Percentiles rank a stretch among this genome's conserved stretches.
phyloP scores from a whole-genome alignment of 2,888 invertebrate genomes.

The Leptinotarsa peninsularis region DNA sequence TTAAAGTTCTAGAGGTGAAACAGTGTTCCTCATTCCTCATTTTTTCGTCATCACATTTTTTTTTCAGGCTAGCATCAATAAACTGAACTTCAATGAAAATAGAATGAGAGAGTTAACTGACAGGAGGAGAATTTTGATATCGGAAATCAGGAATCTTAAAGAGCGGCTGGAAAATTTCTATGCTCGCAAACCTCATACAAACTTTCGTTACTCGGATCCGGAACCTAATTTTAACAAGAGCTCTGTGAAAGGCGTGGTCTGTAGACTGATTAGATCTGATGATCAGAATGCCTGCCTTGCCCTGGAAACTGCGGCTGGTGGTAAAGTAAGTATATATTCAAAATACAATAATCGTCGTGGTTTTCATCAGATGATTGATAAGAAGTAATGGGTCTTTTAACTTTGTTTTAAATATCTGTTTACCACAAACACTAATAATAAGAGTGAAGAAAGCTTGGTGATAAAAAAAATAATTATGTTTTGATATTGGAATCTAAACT shows the following conservation, averaged over 20 bases:
- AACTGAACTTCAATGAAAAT: constrained; percentile 73
- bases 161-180: constrained; percentile 73
- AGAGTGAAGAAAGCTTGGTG: too few relatives aligned
- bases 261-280: constrained; percentile 80
- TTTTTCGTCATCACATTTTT: background rate
- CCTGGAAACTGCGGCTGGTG: constrained; percentile 87
- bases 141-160: constrained; percentile 70
- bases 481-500: too few relatives aligned
- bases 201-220: constrained; percentile 84
- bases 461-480: too few relatives aligned
- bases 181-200: constrained; percentile 69
- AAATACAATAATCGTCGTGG: too few relatives aligned
- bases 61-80: constrained; percentile 62
- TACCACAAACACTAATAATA: too few relatives aligned
- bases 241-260: constrained; percentile 82
- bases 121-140: constrained; percentile 67
- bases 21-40: too few relatives aligned
- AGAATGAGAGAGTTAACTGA: constrained; percentile 70
- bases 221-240: constrained; percentile 76
- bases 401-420: too few relatives aligned
- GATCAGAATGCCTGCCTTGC: constrained; percentile 81
- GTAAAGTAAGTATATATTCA: constrained; percentile 71
- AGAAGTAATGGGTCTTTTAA: too few relatives aligned
- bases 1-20: constrained; percentile 69
- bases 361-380: too few relatives aligned